A percentile compares a stretch with the other conserved stretches of the same genome.
Conservation (phyloP, 2,888 invertebrate genomes). For the Trichopoda pennipes region DNA sequence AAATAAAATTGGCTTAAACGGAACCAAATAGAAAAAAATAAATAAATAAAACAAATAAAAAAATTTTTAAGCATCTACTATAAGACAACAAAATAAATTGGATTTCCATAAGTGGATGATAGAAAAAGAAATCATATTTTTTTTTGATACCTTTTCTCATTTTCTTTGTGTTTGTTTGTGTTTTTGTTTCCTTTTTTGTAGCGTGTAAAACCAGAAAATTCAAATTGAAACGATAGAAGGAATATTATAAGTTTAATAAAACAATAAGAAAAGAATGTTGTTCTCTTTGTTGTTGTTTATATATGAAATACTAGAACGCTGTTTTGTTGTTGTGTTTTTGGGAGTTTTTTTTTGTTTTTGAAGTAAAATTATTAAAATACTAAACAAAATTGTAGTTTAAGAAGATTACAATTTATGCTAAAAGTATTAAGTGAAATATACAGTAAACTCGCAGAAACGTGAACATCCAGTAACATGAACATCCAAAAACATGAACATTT, state of each 20-base stretch:
- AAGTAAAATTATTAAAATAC: neutral
- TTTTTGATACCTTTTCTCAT: neutral
- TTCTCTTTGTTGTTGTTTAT: slow-evolving; percentile 9
- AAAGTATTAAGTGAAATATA: neutral
- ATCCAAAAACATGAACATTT: too few species aligned
- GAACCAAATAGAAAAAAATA: slow-evolving; percentile 45
- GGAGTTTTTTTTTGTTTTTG: neutral
- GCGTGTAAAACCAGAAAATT: slow-evolving; percentile 30
- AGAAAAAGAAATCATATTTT: slow-evolving; percentile 18
- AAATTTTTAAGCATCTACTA: slow-evolving; percentile 23
- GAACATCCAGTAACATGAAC: too few species aligned
- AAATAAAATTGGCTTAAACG: slow-evolving; percentile 65
- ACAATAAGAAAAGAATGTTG: slow-evolving; percentile 10
- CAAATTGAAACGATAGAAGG: slow-evolving; percentile 23
- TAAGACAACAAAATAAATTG: slow-evolving; percentile 60
- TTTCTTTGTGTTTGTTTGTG: too few species aligned
- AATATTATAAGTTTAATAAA: slow-evolving; percentile 15
- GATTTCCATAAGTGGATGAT: slow-evolving; percentile 56
- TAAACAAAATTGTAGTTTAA: neutral
- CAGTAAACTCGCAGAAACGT: too few species aligned
- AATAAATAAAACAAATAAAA: slow-evolving; percentile 14
- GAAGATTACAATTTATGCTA: neutral
- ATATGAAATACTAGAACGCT: neutral
- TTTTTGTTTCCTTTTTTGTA: neutral
- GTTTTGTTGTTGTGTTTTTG: too few species aligned